These are phyloP conservation scores for Pitta sordida DNA, from an alignment of 2,113 vertebrate species.

Conservation along the genomic window DNA sequence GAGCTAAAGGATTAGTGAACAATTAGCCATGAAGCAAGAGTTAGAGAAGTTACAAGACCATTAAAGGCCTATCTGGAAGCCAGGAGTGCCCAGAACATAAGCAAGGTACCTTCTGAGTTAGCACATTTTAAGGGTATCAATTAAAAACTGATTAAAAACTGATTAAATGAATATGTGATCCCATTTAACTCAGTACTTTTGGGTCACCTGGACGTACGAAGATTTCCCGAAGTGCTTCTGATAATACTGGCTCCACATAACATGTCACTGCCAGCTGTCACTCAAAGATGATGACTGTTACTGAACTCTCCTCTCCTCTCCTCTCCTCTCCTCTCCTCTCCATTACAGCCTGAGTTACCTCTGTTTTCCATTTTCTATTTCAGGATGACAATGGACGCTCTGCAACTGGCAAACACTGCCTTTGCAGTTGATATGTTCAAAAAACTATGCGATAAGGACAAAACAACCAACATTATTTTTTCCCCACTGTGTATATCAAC, in stretches of 20 bases:
- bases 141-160: slow-evolving; percentile 18
- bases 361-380: slow-evolving; percentile 16
- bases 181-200: not conserved
- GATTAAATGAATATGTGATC: not conserved
- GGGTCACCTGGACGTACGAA: not conserved
- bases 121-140: not conserved
- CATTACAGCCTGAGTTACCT: not conserved
- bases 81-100: not conserved
- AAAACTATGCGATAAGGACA: slow-evolving; percentile 70
- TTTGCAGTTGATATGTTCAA: slow-evolving; percentile 79
- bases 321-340: not conserved
- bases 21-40: not conserved
- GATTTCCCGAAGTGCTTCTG: not conserved
- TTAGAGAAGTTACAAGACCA: not conserved
- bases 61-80: not conserved
- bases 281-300: not conserved
- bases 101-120: not conserved
- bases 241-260: not conserved
- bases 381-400: slow-evolving; percentile 73
- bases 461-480: slow-evolving; percentile 71
- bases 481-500: slow-evolving; percentile 77
- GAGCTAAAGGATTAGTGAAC: not conserved
- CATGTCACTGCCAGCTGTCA: not conserved
- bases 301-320: not conserved
- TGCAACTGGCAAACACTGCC: slow-evolving; percentile 73